Conservation (phyloP, 2,797 vertebrate species). For the Amphiprion clarkii region DNA sequence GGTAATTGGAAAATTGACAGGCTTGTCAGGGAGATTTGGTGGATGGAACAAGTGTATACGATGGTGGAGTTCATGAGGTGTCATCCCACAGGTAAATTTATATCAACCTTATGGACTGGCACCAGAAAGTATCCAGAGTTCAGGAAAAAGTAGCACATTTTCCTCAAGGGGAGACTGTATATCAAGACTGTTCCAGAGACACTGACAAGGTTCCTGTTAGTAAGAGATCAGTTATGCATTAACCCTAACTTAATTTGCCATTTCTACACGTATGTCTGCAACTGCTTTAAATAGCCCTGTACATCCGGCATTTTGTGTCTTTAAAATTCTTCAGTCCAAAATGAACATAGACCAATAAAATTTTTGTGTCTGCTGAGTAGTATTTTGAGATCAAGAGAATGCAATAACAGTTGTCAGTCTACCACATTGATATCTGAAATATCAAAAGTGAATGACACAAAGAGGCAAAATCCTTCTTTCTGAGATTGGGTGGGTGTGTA, state of each 20-base stretch:
- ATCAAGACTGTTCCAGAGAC: conserved; percentile 84
- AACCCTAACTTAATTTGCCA: conserved; percentile 58
- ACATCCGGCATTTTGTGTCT: neutral
- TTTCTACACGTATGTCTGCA: conserved; percentile 23
- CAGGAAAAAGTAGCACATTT: conserved; percentile 84
- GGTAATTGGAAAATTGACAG: conserved; percentile 99
- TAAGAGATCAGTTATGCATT: conserved; percentile 74
- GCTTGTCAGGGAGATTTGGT: conserved; percentile 93
- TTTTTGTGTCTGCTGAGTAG: no score
- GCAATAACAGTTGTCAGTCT: no score
- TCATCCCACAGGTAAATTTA: conserved; percentile 89
- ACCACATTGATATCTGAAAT: no score
- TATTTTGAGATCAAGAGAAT: no score
- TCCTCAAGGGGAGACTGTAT: conserved; percentile 80
- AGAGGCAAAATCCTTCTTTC: no score
- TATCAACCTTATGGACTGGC: conserved; percentile 82
- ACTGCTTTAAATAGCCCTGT: conserved; percentile 19
- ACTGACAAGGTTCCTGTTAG: conserved; percentile 81
- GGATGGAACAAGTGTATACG: conserved; percentile 87
- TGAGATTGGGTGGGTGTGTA: no score
- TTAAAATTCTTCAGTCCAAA: no score
- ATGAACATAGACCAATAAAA: neutral
- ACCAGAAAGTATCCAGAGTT: conserved; percentile 83
- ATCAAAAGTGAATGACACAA: no score
- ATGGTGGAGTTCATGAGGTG: conserved; percentile 87